A percentile compares a stretch with the other conserved stretches of the same genome.
Conservation (phyloP, 2,113 vertebrate species). For the Poicephalus meyeri region DNA sequence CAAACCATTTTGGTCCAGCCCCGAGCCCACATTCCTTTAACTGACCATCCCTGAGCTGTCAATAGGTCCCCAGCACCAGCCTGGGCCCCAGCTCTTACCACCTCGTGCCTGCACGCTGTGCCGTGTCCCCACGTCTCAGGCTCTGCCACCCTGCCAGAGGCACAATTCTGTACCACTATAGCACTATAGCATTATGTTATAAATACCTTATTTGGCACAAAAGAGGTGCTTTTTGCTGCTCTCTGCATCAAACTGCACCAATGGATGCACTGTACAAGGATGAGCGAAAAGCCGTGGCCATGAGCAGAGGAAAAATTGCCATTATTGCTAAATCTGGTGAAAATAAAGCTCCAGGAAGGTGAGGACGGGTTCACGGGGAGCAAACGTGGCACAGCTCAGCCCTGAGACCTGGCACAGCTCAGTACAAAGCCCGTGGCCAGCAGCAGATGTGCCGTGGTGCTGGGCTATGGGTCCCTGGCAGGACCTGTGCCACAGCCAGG, state of each 20-base stretch:
- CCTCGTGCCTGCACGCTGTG: not conserved
- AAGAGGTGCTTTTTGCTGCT: not conserved
- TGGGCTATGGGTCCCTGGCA: fast-evolving
- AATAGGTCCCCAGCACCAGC: not conserved
- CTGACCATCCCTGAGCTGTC: not conserved
- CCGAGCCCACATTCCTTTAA: not conserved
- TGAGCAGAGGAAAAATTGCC: fast-evolving
- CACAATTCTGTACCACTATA: not conserved
- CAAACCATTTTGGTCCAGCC: not conserved
- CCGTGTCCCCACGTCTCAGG: not conserved
- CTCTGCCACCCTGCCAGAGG: not conserved
- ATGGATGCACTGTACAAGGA: fast-evolving
- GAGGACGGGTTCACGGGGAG: no score
- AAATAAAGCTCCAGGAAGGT: not conserved
- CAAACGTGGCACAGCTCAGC: fast-evolving
- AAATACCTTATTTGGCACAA: not conserved
- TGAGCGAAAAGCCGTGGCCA: not conserved
- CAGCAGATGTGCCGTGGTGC: fast-evolving
- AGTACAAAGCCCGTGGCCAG: fast-evolving
- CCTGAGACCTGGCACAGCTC: not conserved
- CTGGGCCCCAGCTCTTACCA: not conserved
- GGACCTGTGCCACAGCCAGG: not conserved
- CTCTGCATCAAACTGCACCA: not conserved
- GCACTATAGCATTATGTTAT: no score
- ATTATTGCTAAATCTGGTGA: not conserved